Base-by-base conservation (phyloP, 2,888 invertebrate species). In the Drosophila tanythrix region DNA sequence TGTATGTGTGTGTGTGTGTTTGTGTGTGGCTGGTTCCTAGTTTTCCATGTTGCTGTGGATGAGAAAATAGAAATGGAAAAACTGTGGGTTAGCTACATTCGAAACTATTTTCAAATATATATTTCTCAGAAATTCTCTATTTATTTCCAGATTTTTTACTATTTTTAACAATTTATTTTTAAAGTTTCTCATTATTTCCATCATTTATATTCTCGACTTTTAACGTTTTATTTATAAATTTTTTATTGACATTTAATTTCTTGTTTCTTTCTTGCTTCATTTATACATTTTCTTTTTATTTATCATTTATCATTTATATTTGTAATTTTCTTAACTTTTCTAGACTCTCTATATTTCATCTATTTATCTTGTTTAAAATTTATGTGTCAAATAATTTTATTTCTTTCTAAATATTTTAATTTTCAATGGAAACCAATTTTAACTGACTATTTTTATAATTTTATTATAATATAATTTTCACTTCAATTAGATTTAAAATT, bases 11-110 rank as follows among this genome's bases (percentile, higher is more conserved):
- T 66, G 38, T 52, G 52, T 55, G 11, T 67, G 46, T 64, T 3
- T 63, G 35, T 59, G 27, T 59, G 46, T 53, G 18, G 38, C 29
- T 62, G 36, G 25, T 13, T 27, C 61, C 69, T 65, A 90, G 78
- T 85, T 85, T 70, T 88, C 83, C 85, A 85, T 85, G 74, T 55
- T 88, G 72, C 90, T 88, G 53, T 36, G 58, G 46, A 40, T 68
- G 57, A 67, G 29, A 57, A 35, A 35, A 38, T 36, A 63, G 43
- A 68, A 60, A 69, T 50, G 27, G 21, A 55, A 58, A 61, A 61
- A 56, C n/a, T 43, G 13, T 21, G 33, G 56, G 21, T 81, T 81
- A 76, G 77, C 51, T 55, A 25, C 7, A 29, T 65, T 69, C 38
- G 21, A 7, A 52, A 38, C 40, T 70, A 69, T 80, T 58, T 33